Conservation (phyloP, 1,140 invertebrate species). For the Cotesia typhae region DNA sequence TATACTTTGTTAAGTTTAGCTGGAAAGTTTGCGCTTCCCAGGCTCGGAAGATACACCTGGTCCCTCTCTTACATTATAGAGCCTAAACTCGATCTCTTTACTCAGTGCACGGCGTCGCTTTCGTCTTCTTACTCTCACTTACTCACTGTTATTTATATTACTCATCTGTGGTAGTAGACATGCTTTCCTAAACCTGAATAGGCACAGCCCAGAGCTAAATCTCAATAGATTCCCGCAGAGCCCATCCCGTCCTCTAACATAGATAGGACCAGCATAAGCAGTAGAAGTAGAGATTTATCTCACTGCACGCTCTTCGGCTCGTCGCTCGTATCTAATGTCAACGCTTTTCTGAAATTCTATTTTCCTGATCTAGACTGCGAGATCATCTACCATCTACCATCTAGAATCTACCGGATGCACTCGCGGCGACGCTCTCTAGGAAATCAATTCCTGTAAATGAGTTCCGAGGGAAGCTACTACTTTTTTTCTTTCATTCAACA, state of each 20-base stretch:
- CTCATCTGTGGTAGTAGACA: slow-evolving; percentile 35
- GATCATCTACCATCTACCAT: slow-evolving; percentile 7
- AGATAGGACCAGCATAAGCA: too few species aligned
- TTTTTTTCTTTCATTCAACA: background rate
- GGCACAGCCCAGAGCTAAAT: slow-evolving; percentile 39
- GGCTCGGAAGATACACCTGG: slow-evolving; percentile 55
- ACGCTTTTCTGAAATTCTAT: slow-evolving; percentile 33
- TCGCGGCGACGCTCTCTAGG: slow-evolving; percentile 4
- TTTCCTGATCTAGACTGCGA: background rate
- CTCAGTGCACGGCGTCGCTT: slow-evolving; percentile 32
- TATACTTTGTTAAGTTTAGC: slow-evolving; percentile 39
- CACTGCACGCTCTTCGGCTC: background rate
- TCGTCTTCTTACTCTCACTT: slow-evolving; percentile 35
- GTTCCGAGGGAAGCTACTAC: background rate
- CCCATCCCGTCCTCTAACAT: slow-evolving; percentile 42
- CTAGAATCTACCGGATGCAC: slow-evolving; percentile 19
- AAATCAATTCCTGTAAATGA: slow-evolving; percentile 26
- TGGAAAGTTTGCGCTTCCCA: slow-evolving; percentile 58
- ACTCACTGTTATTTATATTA: slow-evolving; percentile 36
- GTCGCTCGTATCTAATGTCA: slow-evolving; percentile 22
- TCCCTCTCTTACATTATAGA: slow-evolving; percentile 29
- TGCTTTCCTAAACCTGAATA: slow-evolving; percentile 56
- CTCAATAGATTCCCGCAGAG: slow-evolving; percentile 51
- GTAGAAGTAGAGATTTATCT: slow-evolving; percentile 49
- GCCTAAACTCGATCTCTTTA: too few species aligned